Evolutionary conservation across 2,888 invertebrate species (phyloP).

Genomic region (Clunio marinus): DNA sequence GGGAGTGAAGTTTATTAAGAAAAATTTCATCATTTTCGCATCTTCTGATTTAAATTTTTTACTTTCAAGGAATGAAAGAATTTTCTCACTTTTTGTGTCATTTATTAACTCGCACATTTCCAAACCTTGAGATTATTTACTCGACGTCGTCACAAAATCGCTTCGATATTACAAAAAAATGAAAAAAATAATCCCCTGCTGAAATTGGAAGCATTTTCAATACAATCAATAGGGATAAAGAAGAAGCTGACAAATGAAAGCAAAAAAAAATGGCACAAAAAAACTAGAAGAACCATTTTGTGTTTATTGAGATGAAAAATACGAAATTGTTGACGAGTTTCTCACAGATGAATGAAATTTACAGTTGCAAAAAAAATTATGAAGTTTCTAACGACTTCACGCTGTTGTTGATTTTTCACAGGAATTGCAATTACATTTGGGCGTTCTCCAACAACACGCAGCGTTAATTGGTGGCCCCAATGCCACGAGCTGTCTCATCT

Average conservation of each 20-base stretch:
- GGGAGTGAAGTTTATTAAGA: too few species aligned
- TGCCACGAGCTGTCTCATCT: constrained; percentile 87
- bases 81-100: too few species aligned
- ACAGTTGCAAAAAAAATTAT: not conserved
- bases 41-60: too few species aligned
- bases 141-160: too few species aligned
- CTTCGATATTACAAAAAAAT: too few species aligned
- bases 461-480: constrained; percentile 87
- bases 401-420: constrained; percentile 49
- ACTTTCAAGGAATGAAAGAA: too few species aligned
- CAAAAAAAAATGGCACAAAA: not conserved
- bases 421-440: constrained; percentile 89
- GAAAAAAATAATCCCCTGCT: not conserved
- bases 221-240: not conserved
- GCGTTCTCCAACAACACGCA: constrained; percentile 93
- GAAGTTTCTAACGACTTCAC: not conserved
- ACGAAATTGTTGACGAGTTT: not conserved
- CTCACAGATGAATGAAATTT: not conserved
- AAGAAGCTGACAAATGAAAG: not conserved
- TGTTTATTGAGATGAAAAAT: not conserved
- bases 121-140: too few species aligned
- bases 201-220: not conserved
- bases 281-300: constrained; percentile 7
- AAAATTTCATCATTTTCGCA: too few species aligned
- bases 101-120: too few species aligned